Evolutionary conservation across 1,140 invertebrate genomes (phyloP).

Genomic region (Asobara japonica): DNA sequence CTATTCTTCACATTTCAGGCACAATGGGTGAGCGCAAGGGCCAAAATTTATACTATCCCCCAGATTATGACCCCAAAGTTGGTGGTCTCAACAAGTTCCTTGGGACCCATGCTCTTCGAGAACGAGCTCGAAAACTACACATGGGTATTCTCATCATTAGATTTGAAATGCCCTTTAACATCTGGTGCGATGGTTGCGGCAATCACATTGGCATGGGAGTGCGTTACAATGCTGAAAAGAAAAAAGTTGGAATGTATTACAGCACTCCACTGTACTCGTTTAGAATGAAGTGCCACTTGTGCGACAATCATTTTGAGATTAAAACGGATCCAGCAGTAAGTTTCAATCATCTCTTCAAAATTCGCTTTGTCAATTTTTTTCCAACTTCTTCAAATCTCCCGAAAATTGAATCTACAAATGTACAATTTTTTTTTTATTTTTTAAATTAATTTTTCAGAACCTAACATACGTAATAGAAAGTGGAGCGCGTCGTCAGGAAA

Average conservation of each 20-base stretch:
- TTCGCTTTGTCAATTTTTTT: not conserved
- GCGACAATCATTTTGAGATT: slow-evolving; percentile 98
- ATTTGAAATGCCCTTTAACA: slow-evolving; percentile 99
- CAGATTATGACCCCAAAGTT: slow-evolving; percentile 94
- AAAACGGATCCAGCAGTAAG: slow-evolving; percentile 97
- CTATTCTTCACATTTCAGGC: not conserved
- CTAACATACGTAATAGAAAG: slow-evolving; percentile 96
- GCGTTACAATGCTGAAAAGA: slow-evolving; percentile 98
- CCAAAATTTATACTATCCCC: slow-evolving; percentile 97
- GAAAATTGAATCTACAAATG: not conserved
- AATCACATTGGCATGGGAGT: slow-evolving; percentile 99
- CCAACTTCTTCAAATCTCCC: no score
- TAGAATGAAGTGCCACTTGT: slow-evolving; percentile 99
- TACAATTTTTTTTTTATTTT: not conserved
- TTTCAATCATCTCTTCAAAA: slow-evolving; percentile 37
- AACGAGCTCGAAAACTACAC: slow-evolving; percentile 93
- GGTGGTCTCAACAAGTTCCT: slow-evolving; percentile 94
- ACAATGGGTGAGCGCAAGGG: slow-evolving; percentile 97
- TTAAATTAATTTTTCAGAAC: slow-evolving; percentile 74
- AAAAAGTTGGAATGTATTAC: slow-evolving; percentile 98
- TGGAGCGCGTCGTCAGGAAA: slow-evolving; percentile 95
- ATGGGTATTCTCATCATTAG: slow-evolving; percentile 97
- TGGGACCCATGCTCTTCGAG: slow-evolving; percentile 95
- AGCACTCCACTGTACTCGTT: slow-evolving; percentile 98
- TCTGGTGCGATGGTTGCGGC: slow-evolving; percentile 97